phyloP scores from a whole-genome alignment of 2,888 invertebrate genomes.

The Caenorhabditis drosophilae region DNA sequence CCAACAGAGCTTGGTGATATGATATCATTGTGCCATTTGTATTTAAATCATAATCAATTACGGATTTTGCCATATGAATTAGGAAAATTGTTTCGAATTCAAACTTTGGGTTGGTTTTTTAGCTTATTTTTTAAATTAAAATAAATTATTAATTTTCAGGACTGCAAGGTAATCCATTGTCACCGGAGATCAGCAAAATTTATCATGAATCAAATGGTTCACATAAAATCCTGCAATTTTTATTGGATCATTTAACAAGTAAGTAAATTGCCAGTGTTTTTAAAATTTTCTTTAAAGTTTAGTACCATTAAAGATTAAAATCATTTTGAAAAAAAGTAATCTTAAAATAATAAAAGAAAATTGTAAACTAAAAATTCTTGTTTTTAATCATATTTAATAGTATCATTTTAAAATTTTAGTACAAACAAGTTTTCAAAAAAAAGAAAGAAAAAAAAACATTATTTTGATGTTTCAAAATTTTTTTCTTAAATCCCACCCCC shows the following conservation, averaged over 20 bases:
- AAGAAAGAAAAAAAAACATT: too few species aligned
- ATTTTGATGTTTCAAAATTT: too few species aligned
- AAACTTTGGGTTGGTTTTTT: constrained; percentile 78
- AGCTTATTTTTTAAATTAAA: background rate
- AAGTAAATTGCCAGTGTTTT: constrained; percentile 68
- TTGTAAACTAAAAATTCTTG: background rate
- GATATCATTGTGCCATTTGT: constrained; percentile 90
- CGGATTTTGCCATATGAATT: constrained; percentile 93
- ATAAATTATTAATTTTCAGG: constrained; percentile 58
- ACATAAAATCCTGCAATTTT: constrained; percentile 87
- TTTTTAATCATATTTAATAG: too few species aligned
- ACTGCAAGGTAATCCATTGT: constrained; percentile 83
- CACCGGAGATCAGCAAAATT: constrained; percentile 87
- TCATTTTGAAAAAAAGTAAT: too few species aligned
- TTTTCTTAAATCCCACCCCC: too few species aligned
- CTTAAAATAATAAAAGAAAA: too few species aligned
- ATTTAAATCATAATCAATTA: constrained; percentile 90
- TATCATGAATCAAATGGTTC: constrained; percentile 93
- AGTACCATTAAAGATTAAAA: too few species aligned
- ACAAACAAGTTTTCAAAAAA: too few species aligned
- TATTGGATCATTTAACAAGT: constrained; percentile 96
- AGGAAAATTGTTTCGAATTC: constrained; percentile 94
- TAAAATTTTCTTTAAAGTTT: background rate
- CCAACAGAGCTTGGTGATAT: constrained; percentile 96
- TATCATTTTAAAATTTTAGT: too few species aligned